Conservation (phyloP, 23 tunicate genomes). For the Styela clava region DNA sequence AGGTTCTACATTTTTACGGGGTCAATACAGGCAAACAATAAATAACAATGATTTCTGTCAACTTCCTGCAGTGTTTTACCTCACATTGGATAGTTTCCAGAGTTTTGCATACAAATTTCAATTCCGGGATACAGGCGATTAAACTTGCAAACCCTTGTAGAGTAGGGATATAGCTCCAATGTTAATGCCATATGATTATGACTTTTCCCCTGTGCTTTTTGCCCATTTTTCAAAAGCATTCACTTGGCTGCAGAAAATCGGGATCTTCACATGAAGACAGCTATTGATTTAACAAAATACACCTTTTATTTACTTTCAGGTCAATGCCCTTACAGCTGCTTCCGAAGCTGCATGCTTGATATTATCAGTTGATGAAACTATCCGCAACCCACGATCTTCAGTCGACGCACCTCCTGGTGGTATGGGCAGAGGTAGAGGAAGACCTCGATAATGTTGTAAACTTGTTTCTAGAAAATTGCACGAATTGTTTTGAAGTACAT, state of each 20-base stretch:
- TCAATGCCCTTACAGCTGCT: conserved; percentile 89
- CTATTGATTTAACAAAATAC: too few species aligned
- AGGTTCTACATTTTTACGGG: conserved; percentile 2
- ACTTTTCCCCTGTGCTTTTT: background rate
- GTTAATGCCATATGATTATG: background rate
- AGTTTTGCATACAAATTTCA: background rate
- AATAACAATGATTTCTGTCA: background rate
- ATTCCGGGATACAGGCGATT: too few species aligned
- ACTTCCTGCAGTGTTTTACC: background rate
- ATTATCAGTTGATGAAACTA: conserved; percentile 95
- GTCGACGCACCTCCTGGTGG: conserved; percentile 72
- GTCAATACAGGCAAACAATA: conserved; percentile 11
- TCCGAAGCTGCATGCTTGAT: conserved; percentile 96
- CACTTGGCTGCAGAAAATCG: background rate
- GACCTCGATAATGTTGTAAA: conserved; percentile 51
- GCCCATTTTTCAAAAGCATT: background rate
- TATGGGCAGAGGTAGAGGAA: conserved; percentile 78
- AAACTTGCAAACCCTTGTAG: too few species aligned
- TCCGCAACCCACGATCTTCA: conserved; percentile 87
- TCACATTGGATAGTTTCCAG: background rate
- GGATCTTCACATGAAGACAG: background rate
- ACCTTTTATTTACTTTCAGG: conserved; percentile 31
- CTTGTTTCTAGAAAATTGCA: background rate
- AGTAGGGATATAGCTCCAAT: too few species aligned
- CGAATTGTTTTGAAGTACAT: too few species aligned